Base-by-base conservation (phyloP, 2,113 vertebrate species). In the Gasterosteus nipponicus region DNA sequence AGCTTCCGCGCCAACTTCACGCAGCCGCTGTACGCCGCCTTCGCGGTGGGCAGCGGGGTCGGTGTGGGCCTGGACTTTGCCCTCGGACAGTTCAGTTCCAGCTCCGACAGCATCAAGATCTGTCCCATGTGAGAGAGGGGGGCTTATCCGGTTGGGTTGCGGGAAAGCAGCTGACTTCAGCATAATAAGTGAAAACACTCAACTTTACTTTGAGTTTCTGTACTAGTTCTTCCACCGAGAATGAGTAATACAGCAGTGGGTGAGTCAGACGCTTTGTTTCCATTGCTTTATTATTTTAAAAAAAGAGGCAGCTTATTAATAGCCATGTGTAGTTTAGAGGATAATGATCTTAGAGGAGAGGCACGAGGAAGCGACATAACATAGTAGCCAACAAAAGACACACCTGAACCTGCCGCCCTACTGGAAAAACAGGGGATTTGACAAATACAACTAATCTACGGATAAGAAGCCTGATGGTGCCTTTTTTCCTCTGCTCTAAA, bases 1-100 rank as follows among this genome's bases (percentile, higher is more conserved):
- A 92, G 76, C 5, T 95, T 94, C 76, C 82, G 91, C 0, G 92
- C 91, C 3, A 92, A 93, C 51, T 96, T 96, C 82, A 87, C 89
- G 10, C 89, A 91, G 87, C 87, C 88, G 0, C 81, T 95, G 1
- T 94, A 91, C 33, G 89, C 94, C 0, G 87, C 83, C 3, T 94
- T 95, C 3, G 94, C 93, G 8, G 93, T 95, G 26, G 94, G 94
- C 8, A 89, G 90, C 0, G 92, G 94, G 0, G 90, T 95, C 3
- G 92, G 94, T 0, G 89, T 95, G 18, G 94, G 94, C 0, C 80
- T 95, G 46, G 93, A 95, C 77, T 95, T 95, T 1, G 93, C 93
- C 31, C 89, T 93, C 0, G 93, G 94, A 0, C 91, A 94, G 85
- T 95, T 94, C 74, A 88, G 78, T 18, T 79, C 92, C 18, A 86